Percentiles rank a stretch among this genome's conserved stretches.
Conservation (phyloP, 2,113 vertebrate species). For the Epinephelus lanceolatus region DNA sequence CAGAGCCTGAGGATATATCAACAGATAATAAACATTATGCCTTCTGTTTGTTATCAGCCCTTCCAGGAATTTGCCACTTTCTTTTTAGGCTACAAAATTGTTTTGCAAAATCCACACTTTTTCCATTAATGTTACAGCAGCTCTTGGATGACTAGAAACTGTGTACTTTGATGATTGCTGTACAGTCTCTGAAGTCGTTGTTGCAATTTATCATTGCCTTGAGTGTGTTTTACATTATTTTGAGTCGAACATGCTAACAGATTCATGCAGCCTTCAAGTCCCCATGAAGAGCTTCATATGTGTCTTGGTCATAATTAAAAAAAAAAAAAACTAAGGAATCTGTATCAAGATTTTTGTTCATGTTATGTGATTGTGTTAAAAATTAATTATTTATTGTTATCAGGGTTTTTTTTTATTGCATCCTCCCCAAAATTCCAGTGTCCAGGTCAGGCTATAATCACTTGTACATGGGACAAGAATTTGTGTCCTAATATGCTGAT, state of each 20-base stretch:
- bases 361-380: neutral
- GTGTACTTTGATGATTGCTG: neutral
- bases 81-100: conserved; percentile 25
- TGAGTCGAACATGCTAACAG: conserved; percentile 11
- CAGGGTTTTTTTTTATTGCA: neutral
- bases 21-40: conserved; percentile 73
- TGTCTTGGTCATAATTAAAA: neutral
- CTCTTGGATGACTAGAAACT: conserved; percentile 1
- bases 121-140: conserved; percentile 9
- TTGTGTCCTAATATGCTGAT: neutral
- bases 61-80: conserved; percentile 62
- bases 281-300: neutral
- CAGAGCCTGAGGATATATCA: conserved; percentile 64
- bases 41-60: conserved; percentile 70
- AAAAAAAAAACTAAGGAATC: neutral
- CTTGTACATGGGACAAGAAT: neutral
- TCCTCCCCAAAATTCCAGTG: no score
- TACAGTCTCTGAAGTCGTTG: neutral
- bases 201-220: conserved; percentile 3
- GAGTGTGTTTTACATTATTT: neutral
- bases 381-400: no score
- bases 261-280: neutral
- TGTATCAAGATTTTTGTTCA: neutral
- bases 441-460: neutral
- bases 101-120: conserved; percentile 48